Percentiles rank a stretch among this genome's conserved stretches.
These are phyloP conservation scores for Tachystola acroxantha DNA, from an alignment of 2,888 invertebrate species.

Conservation along the genomic window DNA sequence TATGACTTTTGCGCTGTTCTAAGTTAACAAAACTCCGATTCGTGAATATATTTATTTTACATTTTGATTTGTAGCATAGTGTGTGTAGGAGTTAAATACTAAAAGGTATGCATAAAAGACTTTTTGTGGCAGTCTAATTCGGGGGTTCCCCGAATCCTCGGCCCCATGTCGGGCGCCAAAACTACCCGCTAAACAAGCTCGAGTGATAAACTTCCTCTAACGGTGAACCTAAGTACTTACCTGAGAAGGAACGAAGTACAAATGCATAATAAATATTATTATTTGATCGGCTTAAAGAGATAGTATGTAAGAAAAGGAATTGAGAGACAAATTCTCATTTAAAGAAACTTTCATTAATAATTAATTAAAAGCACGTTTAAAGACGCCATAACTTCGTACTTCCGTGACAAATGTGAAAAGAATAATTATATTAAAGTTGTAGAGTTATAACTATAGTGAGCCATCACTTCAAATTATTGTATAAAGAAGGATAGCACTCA, in stretches of 20 bases:
- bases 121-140: no score
- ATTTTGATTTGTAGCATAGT: no score
- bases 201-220: constrained; percentile 17
- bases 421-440: constrained; percentile 17
- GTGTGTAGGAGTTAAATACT: no score
- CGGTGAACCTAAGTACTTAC: constrained; percentile 37
- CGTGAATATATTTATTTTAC: no score
- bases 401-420: constrained; percentile 31
- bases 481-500: no score
- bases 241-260: constrained; percentile 60
- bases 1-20: no score
- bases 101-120: no score
- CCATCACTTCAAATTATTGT: no score
- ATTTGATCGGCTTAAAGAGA: constrained; percentile 60
- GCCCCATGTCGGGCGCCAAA: constrained; percentile 30
- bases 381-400: constrained; percentile 41
- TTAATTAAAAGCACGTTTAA: constrained; percentile 27
- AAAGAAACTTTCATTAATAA: constrained; percentile 16
- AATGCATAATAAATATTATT: constrained; percentile 50
- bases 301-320: constrained; percentile 66
- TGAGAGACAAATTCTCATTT: constrained; percentile 33
- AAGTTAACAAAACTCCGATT: no score
- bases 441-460: no score
- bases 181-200: constrained; percentile 7
- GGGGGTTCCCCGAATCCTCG: no score